Evolutionary conservation across 23 tunicate genomes (phyloP).

Genomic region (Trididemnum nubilum): DNA sequence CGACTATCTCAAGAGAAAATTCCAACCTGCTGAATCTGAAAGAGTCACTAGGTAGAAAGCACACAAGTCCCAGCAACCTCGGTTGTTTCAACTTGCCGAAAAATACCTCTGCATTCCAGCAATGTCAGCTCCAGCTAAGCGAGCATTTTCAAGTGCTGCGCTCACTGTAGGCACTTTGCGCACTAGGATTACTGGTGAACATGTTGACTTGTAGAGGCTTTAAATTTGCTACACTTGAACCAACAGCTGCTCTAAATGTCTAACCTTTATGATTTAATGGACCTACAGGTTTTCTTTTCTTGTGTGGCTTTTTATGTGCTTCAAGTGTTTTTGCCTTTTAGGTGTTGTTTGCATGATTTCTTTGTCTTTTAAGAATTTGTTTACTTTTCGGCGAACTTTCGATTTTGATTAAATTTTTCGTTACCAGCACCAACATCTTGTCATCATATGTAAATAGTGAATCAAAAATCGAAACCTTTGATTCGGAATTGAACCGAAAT

Average conservation of each 20-base stretch:
- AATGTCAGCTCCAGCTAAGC: background rate
- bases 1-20: background rate
- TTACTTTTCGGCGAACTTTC: no score
- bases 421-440: no score
- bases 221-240: background rate
- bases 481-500: no score
- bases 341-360: no score
- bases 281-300: no score
- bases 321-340: no score
- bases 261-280: no score
- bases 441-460: no score
- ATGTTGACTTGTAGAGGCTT: background rate
- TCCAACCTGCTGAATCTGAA: background rate
- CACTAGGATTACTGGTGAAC: background rate
- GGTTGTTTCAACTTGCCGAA: background rate
- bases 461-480: no score
- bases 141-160: background rate
- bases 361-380: no score
- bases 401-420: no score
- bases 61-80: background rate
- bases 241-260: background rate
- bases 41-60: background rate
- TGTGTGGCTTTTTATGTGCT: no score
- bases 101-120: background rate
- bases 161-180: background rate